These are phyloP conservation scores for Oxytorus armatus DNA, from an alignment of 2,888 invertebrate genomes.

Conservation along the genomic window DNA sequence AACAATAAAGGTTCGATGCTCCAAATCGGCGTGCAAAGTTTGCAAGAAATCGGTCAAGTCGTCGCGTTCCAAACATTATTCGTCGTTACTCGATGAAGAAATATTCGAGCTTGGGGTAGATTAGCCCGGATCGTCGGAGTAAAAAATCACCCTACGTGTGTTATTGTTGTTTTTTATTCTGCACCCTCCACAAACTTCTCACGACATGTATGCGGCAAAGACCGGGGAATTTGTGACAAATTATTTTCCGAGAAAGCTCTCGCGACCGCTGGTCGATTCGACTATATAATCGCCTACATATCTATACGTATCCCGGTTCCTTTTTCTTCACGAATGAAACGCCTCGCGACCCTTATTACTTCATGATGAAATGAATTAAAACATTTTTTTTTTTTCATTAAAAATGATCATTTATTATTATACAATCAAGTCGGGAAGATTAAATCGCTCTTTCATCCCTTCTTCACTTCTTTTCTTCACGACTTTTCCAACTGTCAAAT, in stretches of 20 bases:
- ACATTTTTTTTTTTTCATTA: too few relatives aligned
- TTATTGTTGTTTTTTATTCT: neutral
- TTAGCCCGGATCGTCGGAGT: conserved; percentile 46
- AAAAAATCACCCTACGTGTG: too few relatives aligned
- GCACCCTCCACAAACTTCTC: conserved; percentile 28
- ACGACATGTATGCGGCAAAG: conserved; percentile 45
- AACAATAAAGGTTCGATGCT: too few relatives aligned
- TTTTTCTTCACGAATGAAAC: too few relatives aligned
- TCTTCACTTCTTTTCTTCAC: too few relatives aligned
- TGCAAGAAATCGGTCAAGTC: neutral
- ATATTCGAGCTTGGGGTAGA: conserved; percentile 27
- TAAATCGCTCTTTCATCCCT: conserved; percentile 8
- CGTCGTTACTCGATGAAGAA: conserved; percentile 14
- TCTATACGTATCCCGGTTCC: too few relatives aligned
- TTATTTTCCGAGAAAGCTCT: conserved; percentile 58
- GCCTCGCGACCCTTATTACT: too few relatives aligned
- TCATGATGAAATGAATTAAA: too few relatives aligned
- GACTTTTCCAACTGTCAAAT: conserved; percentile 1
- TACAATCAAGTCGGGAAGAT: too few relatives aligned
- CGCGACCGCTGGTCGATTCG: conserved; percentile 4
- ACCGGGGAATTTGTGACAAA: conserved; percentile 48
- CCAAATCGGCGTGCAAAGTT: too few relatives aligned
- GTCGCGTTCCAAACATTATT: neutral
- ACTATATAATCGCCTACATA: too few relatives aligned
- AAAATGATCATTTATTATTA: too few relatives aligned